Evolutionary conservation across 2,888 invertebrate species (phyloP).

Genomic region (Platycheirus albimanus): DNA sequence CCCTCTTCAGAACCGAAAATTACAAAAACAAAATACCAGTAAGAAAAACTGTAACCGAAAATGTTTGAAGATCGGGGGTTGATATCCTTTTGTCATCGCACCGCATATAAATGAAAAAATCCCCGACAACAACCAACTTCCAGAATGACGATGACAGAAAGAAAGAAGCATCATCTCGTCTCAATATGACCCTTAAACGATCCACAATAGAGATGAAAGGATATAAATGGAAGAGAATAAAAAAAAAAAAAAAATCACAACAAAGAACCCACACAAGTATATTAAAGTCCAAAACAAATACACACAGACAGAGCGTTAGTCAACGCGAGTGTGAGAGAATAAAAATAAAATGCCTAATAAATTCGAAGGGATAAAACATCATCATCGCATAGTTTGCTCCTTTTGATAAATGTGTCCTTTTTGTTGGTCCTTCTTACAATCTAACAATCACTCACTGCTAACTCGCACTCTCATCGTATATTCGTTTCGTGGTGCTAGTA

Average conservation of each 20-base stretch:
- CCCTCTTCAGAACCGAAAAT: slow-evolving; percentile 35
- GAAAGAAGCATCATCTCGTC: slow-evolving; percentile 37
- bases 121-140: slow-evolving; percentile 36
- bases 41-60: slow-evolving; percentile 54
- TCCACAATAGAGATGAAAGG: slow-evolving; percentile 69
- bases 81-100: slow-evolving; percentile 64
- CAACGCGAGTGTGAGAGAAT: slow-evolving; percentile 14
- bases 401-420: slow-evolving; percentile 71
- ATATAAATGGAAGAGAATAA: slow-evolving; percentile 30
- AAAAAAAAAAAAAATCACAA: slow-evolving; percentile 37
- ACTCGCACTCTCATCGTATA: slow-evolving; percentile 1
- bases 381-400: slow-evolving; percentile 68
- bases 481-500: no score
- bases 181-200: slow-evolving; percentile 73
- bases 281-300: slow-evolving; percentile 1
- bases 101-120: slow-evolving; percentile 63
- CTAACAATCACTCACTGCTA: slow-evolving; percentile 29
- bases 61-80: slow-evolving; percentile 71
- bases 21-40: slow-evolving; percentile 11
- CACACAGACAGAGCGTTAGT: slow-evolving; percentile 23
- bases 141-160: slow-evolving; percentile 16
- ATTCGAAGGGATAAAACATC: slow-evolving; percentile 72
- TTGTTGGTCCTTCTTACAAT: slow-evolving; percentile 20
- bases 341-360: slow-evolving; percentile 59
- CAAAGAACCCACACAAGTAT: slow-evolving; percentile 43